These are phyloP conservation scores for Agelas oroides DNA, from an alignment of 37 sponge, comb jelly and placozoan species.

Conservation along the genomic window DNA sequence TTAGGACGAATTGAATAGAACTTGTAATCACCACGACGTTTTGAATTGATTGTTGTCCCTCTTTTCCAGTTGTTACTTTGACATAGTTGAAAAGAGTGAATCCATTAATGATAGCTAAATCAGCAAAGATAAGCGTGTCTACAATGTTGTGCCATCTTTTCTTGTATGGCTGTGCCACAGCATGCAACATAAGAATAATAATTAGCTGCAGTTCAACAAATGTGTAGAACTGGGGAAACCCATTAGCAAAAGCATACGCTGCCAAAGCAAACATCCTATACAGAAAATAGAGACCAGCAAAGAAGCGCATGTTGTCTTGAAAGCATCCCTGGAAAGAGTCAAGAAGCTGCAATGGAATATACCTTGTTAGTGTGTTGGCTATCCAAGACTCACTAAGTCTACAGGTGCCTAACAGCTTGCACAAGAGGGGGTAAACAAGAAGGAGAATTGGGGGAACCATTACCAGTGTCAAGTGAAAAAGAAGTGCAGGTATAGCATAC, in stretches of 20 bases:
- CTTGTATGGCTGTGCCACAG: slow-evolving; percentile 42
- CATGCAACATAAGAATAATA: slow-evolving; percentile 25
- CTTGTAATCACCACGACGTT: too few relatives aligned
- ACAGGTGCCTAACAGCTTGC: slow-evolving; percentile 19
- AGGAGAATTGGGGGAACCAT: slow-evolving; percentile 30
- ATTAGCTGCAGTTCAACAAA: slow-evolving; percentile 20
- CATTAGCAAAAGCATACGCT: neutral
- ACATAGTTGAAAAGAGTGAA: slow-evolving; percentile 26
- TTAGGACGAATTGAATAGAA: too few relatives aligned
- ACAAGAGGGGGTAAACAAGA: slow-evolving; percentile 31
- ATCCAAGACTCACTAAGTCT: slow-evolving; percentile 35
- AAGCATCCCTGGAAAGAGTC: slow-evolving; percentile 46
- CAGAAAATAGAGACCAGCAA: slow-evolving; percentile 37
- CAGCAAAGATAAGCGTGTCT: slow-evolving; percentile 34
- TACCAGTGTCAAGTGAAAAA: slow-evolving; percentile 9
- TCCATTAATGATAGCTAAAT: slow-evolving; percentile 28
- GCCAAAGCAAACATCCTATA: slow-evolving; percentile 4
- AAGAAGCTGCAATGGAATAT: slow-evolving; percentile 35
- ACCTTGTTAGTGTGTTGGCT: neutral
- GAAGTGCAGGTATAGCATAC: slow-evolving; percentile 60
- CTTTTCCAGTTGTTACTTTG: neutral
- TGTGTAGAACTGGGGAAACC: neutral
- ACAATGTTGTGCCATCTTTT: slow-evolving; percentile 45
- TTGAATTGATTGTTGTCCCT: too few relatives aligned
- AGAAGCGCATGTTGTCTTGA: slow-evolving; percentile 27